A percentile compares a stretch with the other conserved stretches of the same genome.
Conservation (phyloP, 2,888 invertebrate species). For the Eilema depressum region DNA sequence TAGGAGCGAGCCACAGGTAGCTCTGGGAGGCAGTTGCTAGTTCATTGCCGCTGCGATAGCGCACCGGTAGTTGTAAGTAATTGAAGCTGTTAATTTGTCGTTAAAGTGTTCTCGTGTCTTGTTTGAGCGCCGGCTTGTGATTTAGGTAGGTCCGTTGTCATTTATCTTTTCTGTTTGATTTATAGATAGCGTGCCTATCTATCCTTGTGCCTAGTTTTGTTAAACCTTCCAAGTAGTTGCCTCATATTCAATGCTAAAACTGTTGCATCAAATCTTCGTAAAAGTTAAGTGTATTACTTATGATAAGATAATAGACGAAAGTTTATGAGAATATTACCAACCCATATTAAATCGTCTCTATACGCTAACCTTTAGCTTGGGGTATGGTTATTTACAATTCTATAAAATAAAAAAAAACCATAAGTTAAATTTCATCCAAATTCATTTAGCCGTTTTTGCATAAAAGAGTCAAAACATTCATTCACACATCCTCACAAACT, state of each 20-base stretch:
- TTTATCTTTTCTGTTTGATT: slow-evolving; percentile 31
- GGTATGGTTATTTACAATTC: background rate
- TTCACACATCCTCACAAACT: no score
- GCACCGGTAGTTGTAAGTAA: slow-evolving; percentile 71
- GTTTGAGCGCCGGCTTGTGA: slow-evolving; percentile 59
- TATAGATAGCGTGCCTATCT: background rate
- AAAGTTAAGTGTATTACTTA: background rate
- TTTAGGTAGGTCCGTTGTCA: slow-evolving; percentile 47
- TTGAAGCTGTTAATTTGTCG: slow-evolving; percentile 76
- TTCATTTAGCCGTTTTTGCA: no score
- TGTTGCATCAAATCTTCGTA: background rate
- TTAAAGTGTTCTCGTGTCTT: slow-evolving; percentile 66
- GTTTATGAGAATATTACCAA: background rate
- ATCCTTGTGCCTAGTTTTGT: background rate
- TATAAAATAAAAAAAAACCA: no score
- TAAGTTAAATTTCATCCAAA: no score
- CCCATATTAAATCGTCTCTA: background rate
- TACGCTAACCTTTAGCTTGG: background rate
- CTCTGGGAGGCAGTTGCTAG: slow-evolving; percentile 70
- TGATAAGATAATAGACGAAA: background rate
- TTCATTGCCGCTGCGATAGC: slow-evolving; percentile 72
- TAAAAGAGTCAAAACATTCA: background rate
- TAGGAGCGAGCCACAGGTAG: slow-evolving; percentile 82
- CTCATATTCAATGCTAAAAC: background rate
- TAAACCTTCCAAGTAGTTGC: background rate